Base-by-base conservation (phyloP, 2,888 invertebrate species). In the Eilema griseolum region DNA sequence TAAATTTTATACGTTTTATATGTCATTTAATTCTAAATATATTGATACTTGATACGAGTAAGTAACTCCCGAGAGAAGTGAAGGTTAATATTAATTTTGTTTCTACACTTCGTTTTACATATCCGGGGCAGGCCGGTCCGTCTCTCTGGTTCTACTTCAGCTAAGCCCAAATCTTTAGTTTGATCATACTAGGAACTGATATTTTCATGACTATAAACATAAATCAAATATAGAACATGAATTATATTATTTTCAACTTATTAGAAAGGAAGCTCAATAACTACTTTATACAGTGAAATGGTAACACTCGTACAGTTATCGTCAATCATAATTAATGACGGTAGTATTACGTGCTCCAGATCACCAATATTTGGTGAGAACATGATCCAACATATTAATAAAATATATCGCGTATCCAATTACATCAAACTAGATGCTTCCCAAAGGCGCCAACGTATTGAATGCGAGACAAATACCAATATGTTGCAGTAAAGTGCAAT, bases 391-490 rank as follows among this genome's bases (percentile, higher is more conserved):
- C 69, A n/a, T 77, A 89, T 90, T 85, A 88, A 88, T 89, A 89
- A 90, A 88, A 89, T 87, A 90, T 88, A 83, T 81, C 86, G 86
- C 89, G 90, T 91, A 83, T 79, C 64, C 83, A 82, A 82, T 85
- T 86, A 87, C 85, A 82, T 85, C 80, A 84, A 86, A 82, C 82
- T 82, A 81, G 85, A 85, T 81, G 83, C 81, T 85, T 82, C 85
- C 83, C 78, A 83, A 85, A 85, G 90, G 90, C 90, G 90, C 90
- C 89, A 89, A 87, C 83, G 83, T 87, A 88, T 84, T 74, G 83
- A 86, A 88, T 89, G 88, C 85, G 85, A 82, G 86, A 85, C 88
- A 89, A 89, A 90, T 91, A 88, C 85, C 87, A 91, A 90, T 89
- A 85, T 82, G 78, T 71, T 81, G 85, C 86, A 86, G 82, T 84